Base-by-base conservation (phyloP, 2,888 invertebrate genomes). In the Zele albiditarsus region DNA sequence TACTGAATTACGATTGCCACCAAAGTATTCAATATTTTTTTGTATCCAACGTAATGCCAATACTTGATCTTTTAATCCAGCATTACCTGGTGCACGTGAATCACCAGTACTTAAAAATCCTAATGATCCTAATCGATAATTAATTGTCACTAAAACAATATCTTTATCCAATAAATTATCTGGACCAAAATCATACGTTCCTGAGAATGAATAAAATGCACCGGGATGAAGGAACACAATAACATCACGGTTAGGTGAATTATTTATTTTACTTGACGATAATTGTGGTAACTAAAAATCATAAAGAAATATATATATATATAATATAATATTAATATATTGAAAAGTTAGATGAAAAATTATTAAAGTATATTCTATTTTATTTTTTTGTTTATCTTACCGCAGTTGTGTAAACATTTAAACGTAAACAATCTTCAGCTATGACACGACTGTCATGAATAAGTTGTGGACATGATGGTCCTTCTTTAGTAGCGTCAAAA, bases 31-130 rank as follows among this genome's bases (percentile, higher is more conserved):
- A 6, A 31, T 31, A 69, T 68, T 94, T 53, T 91, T 84, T 82
- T 91, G 91, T 0, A 94, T 89, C 93, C 94, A 94, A 79, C 91
- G 91, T 76, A 94, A 84, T 0, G 92, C 92, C n/a, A 89, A 89
- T 8, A 94, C 93, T 87, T 94, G 94, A 87, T 94, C 94, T 84
- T 94, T 94, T 33, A 93, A 88, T 0, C 93, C 94, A 80, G 92
- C 91, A 85, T 94, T 94, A 1, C 94, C 94, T 0, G 93, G 92
- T 0, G 93, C 92, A 68, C 91, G 90, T 63, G 90, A 89, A 60
- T 93, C 93, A 0, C 93, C 94, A 0, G 93, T 93, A 78, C 92
- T 92, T 58, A 93, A 82, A 82, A 92, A 92, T 3, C 93, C 93
- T 75, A 89, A 77, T 3, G 85, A 76, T 20, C 78, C 84, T 0